Base-by-base conservation (phyloP, 2,113 vertebrate species). In the Daphoenositta chrysoptera region DNA sequence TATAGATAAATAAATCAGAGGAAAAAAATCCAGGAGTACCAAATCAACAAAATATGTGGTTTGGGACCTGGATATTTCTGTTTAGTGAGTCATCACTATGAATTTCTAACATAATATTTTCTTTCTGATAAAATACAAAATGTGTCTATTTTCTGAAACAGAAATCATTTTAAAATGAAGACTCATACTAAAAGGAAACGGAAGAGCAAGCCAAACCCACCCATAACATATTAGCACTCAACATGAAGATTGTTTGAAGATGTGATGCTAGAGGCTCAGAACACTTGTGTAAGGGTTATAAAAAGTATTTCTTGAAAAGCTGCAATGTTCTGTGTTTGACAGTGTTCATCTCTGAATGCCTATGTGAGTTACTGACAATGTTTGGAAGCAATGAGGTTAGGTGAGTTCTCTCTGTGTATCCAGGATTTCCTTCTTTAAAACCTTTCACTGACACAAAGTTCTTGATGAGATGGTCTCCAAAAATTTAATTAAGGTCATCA, bases 341-440 rank as follows among this genome's bases (percentile, higher is more conserved):
- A 56, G 18, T 33, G 8, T 16, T 65, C 8, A 8, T 28, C 23
- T 84, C n/a, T 84, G 65, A 81, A 78, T 57, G 13, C 11, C 39
- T 72, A 11, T 0, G 0, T 35, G 18, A 53, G 21, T 65, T 87
- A 33, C 11, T 69, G 15, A 42, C 6, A 28, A 8, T 15, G 7
- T 18, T 87, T 6, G 4, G n/a, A 92, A 88, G 5, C 7, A 64
- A 4, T 1, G 6, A 73, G 9, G 10, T 48, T 42, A 40, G 7
- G 16, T 3, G 1, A 69, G 15, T 37, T 31, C 5, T 60, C 28
- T 61, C 22, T 35, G 5, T 13, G 15, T 48, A 30, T 48, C 31
- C 57, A 26, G 3, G 9, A 26, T 89, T 89, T 79, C 20, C 8
- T 81, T 35, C 45, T 26, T 17, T 7, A 69, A 68, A 88, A 72